Evolutionary conservation across 1,140 invertebrate genomes (phyloP), one percentile per base, ranked within the genome.

Genomic region (Batillaria attramentaria): DNA sequence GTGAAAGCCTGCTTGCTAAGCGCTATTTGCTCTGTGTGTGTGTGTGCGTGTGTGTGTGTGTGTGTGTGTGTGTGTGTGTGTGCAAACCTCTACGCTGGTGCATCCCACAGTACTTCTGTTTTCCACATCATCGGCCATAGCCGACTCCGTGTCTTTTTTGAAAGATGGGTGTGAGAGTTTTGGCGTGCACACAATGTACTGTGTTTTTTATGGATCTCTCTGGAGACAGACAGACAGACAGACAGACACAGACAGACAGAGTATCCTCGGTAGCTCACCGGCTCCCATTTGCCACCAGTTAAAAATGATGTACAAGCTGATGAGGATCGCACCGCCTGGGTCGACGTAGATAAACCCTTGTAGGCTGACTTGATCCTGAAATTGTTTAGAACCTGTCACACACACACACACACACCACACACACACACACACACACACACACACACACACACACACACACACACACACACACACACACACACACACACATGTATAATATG

Each of bases 291-390:
- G 81, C 69, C 81, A 87, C 89, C 89, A 90, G 65, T 83, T 89
- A 50, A 83, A 41, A 16, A 85, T 80, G 39, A 91, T 90, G 80
- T 91, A 91, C 13, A 89, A 50, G n/a, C 82, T 87, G 31, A 91
- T 90, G 1, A 90, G 35, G 24, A 92, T 92, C 35, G 91, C 91
- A 4, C 91, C 91, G 39, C 87, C 81, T 13, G 91, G 91, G 82
- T 92, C 91, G 18, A 89, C 82, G 84, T 91, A 92, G n/a, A 66
- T 41, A 6, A 86, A 74, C 28, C 66, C 73, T 10, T n/a, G 1
- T 10, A 72, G 62, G 5, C 76, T 43, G 10, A 73, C 74, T 77
- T 73, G 33, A 13, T 80, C 6, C 16, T 65, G 73, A 35, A 86
- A 77, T 75, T 85, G 77, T 10, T 60, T 41, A 24, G 85, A 86